Evolutionary conservation across 92 coral and sea anemone species (phyloP).

Genomic region (Anthopleura xanthogrammica): DNA sequence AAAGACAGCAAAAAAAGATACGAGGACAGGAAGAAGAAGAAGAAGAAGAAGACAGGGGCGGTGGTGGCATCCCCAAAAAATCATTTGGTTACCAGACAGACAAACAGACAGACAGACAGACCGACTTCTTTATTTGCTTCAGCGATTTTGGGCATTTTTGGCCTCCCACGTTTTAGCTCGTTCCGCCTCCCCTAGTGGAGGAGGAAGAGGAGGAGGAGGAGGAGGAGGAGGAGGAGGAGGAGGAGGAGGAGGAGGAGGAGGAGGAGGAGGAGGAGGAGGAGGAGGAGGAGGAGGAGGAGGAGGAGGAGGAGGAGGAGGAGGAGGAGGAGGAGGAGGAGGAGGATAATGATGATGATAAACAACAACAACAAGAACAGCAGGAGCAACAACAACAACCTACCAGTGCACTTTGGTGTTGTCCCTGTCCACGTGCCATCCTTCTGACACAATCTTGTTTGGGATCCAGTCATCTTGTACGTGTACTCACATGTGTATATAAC

Average conservation of each 20-base stretch:
- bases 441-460: constrained; percentile 54
- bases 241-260: background rate
- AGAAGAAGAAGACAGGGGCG: background rate
- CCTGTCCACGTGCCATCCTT: constrained; percentile 70
- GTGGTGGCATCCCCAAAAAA: too few relatives aligned
- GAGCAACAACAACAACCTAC: constrained; percentile 28
- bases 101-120: too few relatives aligned
- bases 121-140: too few relatives aligned
- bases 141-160: too few relatives aligned
- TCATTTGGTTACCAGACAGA: too few relatives aligned
- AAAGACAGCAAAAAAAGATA: background rate
- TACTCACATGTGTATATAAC: constrained; percentile 61
- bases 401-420: constrained; percentile 53
- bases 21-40: background rate
- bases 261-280: background rate
- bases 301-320: background rate
- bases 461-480: constrained; percentile 55
- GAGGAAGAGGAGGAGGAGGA: too few relatives aligned
- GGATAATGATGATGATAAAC: background rate
- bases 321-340: background rate
- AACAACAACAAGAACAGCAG: background rate
- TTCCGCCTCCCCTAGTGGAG: too few relatives aligned
- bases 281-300: background rate
- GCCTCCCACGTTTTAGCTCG: too few relatives aligned
- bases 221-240: background rate